These are phyloP conservation scores for Galaxea fascicularis DNA, from an alignment of 92 coral and sea anemone genomes.

Conservation along the genomic window DNA sequence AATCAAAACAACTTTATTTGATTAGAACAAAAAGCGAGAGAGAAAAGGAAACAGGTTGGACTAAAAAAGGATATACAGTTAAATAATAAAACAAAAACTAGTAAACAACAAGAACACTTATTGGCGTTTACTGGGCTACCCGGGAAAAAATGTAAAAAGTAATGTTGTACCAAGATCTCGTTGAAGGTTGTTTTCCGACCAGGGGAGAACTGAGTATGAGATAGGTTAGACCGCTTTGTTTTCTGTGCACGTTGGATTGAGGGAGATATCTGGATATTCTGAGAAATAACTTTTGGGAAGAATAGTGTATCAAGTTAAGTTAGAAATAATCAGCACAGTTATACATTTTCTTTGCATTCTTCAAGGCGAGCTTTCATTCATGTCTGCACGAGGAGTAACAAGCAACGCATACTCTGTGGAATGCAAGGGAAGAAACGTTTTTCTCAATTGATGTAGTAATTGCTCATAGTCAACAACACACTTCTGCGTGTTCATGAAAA, in stretches of 20 bases:
- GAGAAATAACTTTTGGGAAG: not conserved
- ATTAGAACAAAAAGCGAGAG: no score
- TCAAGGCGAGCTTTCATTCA: constrained; percentile 5
- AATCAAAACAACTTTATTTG: no score
- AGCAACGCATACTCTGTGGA: not conserved
- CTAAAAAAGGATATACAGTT: no score
- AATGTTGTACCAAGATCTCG: not conserved
- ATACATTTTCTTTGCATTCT: not conserved
- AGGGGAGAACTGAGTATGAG: not conserved
- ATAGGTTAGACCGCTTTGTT: not conserved
- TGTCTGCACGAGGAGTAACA: not conserved
- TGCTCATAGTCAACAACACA: constrained; percentile 14
- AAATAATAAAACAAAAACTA: no score
- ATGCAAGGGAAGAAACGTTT: not conserved
- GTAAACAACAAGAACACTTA: no score
- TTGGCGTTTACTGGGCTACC: not conserved
- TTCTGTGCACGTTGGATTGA: no score
- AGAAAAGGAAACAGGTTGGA: no score
- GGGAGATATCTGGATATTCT: not conserved
- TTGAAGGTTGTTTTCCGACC: not conserved
- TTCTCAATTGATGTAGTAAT: not conserved
- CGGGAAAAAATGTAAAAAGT: not conserved
- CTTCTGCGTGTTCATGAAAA: constrained; percentile 17
- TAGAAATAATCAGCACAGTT: no score
- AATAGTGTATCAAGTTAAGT: not conserved